Conservation (phyloP, 2,113 vertebrate species). For the Ctenodactylus gundi region DNA sequence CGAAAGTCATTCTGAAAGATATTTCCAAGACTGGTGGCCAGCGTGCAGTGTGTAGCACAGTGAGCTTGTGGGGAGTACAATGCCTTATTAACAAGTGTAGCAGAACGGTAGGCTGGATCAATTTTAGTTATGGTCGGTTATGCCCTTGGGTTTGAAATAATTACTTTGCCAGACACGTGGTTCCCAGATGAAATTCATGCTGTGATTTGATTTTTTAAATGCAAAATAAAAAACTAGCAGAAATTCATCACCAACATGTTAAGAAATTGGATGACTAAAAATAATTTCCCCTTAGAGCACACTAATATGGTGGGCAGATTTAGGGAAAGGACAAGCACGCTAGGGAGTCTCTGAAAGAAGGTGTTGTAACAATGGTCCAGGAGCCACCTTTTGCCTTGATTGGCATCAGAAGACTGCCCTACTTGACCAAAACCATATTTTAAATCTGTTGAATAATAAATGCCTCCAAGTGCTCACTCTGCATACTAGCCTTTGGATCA, state of each 20-base stretch:
- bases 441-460: slow-evolving; percentile 28
- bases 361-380: not conserved
- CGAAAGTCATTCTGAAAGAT: not conserved
- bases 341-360: not conserved
- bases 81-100: not conserved
- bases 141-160: slow-evolving; percentile 61
- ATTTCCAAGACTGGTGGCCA: not conserved
- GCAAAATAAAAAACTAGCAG: slow-evolving; percentile 62
- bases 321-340: not conserved
- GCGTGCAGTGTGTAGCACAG: not conserved
- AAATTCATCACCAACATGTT: slow-evolving; percentile 70
- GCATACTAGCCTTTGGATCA: not conserved
- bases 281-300: slow-evolving; percentile 46
- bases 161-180: slow-evolving; percentile 68
- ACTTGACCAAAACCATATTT: not conserved
- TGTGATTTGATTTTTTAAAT: slow-evolving; percentile 68
- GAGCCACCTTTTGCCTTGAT: slow-evolving; percentile 4
- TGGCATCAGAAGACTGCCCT: not conserved
- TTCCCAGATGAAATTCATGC: slow-evolving; percentile 69
- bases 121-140: slow-evolving; percentile 20
- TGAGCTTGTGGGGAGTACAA: not conserved
- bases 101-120: slow-evolving; percentile 27
- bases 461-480: slow-evolving; percentile 23
- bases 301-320: slow-evolving; percentile 41
- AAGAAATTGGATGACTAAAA: slow-evolving; percentile 71